Evolutionary conservation across 35 echinoderm and acorn worm genomes (phyloP), one percentile per base, ranked within the genome.

Genomic region (Strongylocentrotus purpuratus): DNA sequence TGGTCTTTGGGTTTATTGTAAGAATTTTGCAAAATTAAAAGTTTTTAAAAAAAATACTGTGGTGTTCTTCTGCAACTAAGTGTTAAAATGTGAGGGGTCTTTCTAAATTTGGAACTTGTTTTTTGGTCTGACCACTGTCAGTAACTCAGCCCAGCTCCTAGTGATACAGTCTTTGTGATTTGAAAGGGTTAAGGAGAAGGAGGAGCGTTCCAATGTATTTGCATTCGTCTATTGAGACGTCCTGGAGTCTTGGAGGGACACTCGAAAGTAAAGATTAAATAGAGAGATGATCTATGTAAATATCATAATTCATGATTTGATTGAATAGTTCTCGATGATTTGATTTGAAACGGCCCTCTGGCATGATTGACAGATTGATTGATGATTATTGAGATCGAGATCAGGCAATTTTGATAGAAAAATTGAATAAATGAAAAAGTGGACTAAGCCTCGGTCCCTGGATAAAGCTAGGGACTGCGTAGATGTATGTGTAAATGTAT

Each of bases 241-340:
- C 65, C 28, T 78, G 65, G 65, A 78, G 65, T 78, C 65, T 78
- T 18, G 3, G 65, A 78, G 18, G 65, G 65, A 78, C 65, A 78
- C 65, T 78, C 65, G 28, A 78, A 18, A 45, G 87, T 45, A 46
- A 46, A 89, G 45, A 89, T 89, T 46, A 89, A 89, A 89, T 89
- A 89, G 12, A 45, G 45, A 45, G 87, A 89, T 89, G 32, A 89
- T 89, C 87, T 45, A 28, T 45, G 87, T 41, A 33, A 89, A 89
- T 89, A 89, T 46, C 87, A 89, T 89, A 89, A 89, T 45, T 89
- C 87, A 89, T 89, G 87, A 89, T 89, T 33, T 33, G 45, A 89
- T 89, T 89, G 87, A 89, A 89, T 89, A 89, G 87, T 20, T 45
- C 20, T 89, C 45, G 87, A 33, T 89, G 45, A 46, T 45, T 89